Conservation (phyloP, 1,140 invertebrate species). For the Saccostrea glomerata region DNA sequence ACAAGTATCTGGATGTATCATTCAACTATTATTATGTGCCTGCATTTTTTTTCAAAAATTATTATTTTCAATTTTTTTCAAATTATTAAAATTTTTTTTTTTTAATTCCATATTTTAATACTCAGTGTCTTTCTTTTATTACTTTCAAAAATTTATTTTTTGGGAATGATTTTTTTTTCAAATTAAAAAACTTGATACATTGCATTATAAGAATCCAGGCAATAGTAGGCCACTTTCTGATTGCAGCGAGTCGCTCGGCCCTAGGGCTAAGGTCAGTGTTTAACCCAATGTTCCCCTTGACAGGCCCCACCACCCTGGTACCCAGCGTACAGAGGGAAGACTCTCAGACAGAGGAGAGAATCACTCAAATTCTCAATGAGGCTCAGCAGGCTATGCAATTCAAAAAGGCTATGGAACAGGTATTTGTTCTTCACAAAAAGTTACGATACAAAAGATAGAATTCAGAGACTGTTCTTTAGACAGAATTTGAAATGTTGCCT, state of each 20-base stretch:
- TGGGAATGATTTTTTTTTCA: background rate
- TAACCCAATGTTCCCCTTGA: conserved; percentile 61
- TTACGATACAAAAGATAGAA: background rate
- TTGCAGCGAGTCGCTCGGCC: conserved; percentile 30
- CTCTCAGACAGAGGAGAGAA: conserved; percentile 92
- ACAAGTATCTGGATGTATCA: background rate
- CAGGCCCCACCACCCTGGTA: conserved; percentile 80
- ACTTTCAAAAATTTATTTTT: background rate
- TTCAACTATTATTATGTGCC: background rate
- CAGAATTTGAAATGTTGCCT: too few relatives aligned
- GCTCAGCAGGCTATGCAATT: conserved; percentile 83
- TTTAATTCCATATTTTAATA: background rate
- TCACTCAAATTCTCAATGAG: conserved; percentile 95
- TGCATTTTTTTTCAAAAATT: background rate
- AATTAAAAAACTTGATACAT: background rate
- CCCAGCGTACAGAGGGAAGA: conserved; percentile 87
- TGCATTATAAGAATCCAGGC: conserved; percentile 1
- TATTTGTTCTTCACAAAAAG: background rate
- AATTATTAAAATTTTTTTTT: background rate
- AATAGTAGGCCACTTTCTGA: conserved; percentile 21
- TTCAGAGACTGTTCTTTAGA: too few relatives aligned
- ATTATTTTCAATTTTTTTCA: background rate
- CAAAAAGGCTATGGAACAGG: conserved; percentile 64
- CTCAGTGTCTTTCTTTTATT: background rate
- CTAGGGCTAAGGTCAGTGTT: conserved; percentile 29